These are phyloP conservation scores for Glossosoma conforme DNA, from an alignment of 1,140 invertebrate genomes.

Conservation along the genomic window DNA sequence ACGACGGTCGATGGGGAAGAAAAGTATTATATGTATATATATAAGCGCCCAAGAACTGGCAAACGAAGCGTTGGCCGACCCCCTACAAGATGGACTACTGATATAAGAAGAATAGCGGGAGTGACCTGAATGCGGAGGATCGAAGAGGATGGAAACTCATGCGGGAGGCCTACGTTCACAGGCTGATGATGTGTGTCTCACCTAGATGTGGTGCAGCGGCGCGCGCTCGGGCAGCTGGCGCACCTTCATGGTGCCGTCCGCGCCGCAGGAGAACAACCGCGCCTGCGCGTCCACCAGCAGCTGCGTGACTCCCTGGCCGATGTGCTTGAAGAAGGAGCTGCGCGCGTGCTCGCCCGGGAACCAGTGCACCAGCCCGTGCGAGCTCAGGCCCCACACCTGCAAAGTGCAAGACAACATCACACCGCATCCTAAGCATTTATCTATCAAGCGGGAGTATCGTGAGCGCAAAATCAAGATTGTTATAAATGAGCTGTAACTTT, in stretches of 20 bases:
- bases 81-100: background rate
- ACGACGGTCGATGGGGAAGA: too few relatives aligned
- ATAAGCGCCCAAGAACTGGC: slow-evolving; percentile 5
- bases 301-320: slow-evolving; percentile 95
- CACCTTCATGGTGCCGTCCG: slow-evolving; percentile 98
- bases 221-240: slow-evolving; percentile 78
- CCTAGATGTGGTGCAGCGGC: slow-evolving; percentile 33
- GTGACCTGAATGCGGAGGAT: too few relatives aligned
- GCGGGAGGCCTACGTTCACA: too few relatives aligned
- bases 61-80: background rate
- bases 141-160: too few relatives aligned
- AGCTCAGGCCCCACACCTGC: slow-evolving; percentile 88
- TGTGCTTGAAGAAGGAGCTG: slow-evolving; percentile 93
- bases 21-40: too few relatives aligned
- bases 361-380: slow-evolving; percentile 78
- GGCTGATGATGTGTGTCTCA: background rate
- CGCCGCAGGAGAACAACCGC: slow-evolving; percentile 94
- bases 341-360: slow-evolving; percentile 90
- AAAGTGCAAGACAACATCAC: too few relatives aligned
- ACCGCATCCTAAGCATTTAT: too few relatives aligned
- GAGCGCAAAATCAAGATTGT: too few relatives aligned
- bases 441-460: too few relatives aligned
- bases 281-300: slow-evolving; percentile 80
- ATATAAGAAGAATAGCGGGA: background rate
- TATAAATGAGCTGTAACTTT: too few relatives aligned